A percentile compares a stretch with the other conserved stretches of the same genome.
Conservation (phyloP, 2,113 vertebrate species). For the Saccopteryx bilineata region DNA sequence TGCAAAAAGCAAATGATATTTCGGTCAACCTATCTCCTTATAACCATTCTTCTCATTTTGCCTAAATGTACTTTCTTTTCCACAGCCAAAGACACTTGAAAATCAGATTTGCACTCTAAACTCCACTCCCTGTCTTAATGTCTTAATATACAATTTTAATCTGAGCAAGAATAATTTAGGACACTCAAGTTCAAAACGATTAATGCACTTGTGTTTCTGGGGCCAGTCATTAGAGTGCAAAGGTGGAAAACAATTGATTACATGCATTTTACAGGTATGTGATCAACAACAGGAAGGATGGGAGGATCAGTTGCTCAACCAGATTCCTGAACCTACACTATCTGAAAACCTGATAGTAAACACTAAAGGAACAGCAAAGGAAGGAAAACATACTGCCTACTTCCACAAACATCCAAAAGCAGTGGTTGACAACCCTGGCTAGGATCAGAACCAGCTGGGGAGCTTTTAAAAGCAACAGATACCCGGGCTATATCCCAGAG, state of each 20-base stretch:
- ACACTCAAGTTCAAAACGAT: background rate
- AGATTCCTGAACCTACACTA: background rate
- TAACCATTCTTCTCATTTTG: background rate
- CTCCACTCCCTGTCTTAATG: background rate
- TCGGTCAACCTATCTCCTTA: background rate
- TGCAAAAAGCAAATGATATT: conserved; percentile 21
- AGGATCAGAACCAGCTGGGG: background rate
- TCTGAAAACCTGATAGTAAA: background rate
- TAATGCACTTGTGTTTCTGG: background rate
- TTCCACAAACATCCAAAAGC: background rate
- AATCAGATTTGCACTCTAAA: background rate
- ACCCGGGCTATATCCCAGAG: background rate
- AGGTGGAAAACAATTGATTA: background rate
- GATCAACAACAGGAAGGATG: background rate
- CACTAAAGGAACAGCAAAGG: background rate
- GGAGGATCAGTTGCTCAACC: background rate
- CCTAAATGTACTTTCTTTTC: background rate
- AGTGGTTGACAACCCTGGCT: background rate
- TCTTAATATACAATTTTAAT: background rate
- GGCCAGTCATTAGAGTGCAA: background rate
- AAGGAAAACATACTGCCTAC: background rate
- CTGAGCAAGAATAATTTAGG: background rate
- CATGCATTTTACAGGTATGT: background rate
- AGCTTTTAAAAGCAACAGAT: background rate
- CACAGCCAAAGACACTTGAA: background rate